phyloP scores from a whole-genome alignment of 35 echinoderm and acorn worm genomes.

The Stichopus chloronotus region DNA sequence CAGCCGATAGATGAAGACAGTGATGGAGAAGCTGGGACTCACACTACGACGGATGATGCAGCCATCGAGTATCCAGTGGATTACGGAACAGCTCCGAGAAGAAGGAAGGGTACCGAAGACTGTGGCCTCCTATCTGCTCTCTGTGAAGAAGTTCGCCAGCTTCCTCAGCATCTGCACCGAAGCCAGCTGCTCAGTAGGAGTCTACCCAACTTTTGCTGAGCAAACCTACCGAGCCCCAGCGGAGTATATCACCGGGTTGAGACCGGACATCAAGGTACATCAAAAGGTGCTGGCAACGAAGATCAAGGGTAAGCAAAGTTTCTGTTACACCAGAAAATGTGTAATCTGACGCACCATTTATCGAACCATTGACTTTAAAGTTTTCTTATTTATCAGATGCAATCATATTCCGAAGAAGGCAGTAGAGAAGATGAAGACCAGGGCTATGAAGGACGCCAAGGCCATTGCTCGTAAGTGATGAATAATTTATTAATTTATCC shows the following conservation, averaged over 20 bases:
- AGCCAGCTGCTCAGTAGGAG: neutral
- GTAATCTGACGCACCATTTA: neutral
- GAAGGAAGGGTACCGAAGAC: constrained; percentile 10
- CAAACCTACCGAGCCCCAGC: neutral
- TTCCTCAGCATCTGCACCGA: neutral
- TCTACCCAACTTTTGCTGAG: neutral
- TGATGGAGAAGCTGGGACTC: neutral
- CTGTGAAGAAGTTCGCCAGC: constrained; percentile 17
- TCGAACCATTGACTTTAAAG: neutral
- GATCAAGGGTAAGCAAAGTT: neutral
- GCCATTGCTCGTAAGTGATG: neutral
- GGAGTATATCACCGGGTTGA: neutral
- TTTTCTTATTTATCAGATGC: neutral
- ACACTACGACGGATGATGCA: neutral
- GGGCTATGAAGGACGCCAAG: neutral
- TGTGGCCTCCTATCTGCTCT: constrained; percentile 4
- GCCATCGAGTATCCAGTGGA: neutral
- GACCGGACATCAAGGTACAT: neutral
- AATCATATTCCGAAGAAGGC: neutral
- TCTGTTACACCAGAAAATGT: neutral
- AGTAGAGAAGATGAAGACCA: neutral
- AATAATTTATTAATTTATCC: neutral
- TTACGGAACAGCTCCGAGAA: neutral
- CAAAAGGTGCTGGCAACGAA: neutral
- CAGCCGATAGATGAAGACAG: too few species aligned